Conservation (phyloP, 2,888 invertebrate genomes). For the Oscheius sp. region DNA sequence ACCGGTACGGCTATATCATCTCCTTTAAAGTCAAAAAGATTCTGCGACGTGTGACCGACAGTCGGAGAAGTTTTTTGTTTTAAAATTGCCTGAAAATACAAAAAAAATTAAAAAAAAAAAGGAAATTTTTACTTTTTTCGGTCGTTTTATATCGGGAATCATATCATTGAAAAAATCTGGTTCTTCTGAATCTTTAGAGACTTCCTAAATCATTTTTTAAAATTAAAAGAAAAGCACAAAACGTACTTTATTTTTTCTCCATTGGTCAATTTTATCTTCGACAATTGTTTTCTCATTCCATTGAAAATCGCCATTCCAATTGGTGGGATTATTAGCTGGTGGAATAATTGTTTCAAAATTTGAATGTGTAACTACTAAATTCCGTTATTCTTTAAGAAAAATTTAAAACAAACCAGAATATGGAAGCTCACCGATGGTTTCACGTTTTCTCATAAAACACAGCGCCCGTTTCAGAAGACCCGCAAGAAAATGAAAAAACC, state of each 20-base stretch:
- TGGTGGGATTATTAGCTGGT: constrained; percentile 37
- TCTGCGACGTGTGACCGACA: constrained; percentile 33
- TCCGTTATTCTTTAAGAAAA: not conserved
- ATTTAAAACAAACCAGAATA: constrained; percentile 36
- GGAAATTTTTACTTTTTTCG: constrained; percentile 61
- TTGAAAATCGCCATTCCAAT: constrained; percentile 55
- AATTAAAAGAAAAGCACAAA: not conserved
- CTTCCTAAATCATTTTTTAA: constrained; percentile 37
- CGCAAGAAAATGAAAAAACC: constrained; percentile 40
- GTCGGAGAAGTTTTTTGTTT: constrained; percentile 40
- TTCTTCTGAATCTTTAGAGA: constrained; percentile 43
- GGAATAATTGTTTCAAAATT: constrained; percentile 35
- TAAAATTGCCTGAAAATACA: constrained; percentile 43
- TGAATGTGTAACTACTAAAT: constrained; percentile 1
- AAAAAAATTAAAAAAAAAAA: not conserved
- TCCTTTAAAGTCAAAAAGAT: constrained; percentile 54
- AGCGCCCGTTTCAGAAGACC: constrained; percentile 39
- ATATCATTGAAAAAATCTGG: constrained; percentile 67
- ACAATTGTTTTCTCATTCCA: constrained; percentile 59
- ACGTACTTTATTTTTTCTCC: constrained; percentile 44
- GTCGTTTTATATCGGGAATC: constrained; percentile 65
- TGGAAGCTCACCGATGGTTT: constrained; percentile 63
- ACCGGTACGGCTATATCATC: constrained; percentile 5
- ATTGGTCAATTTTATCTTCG: constrained; percentile 69
- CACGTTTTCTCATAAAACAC: constrained; percentile 42